Base-by-base conservation (phyloP, 2,113 vertebrate species). In the Sterrhoptilus dennistouni region DNA sequence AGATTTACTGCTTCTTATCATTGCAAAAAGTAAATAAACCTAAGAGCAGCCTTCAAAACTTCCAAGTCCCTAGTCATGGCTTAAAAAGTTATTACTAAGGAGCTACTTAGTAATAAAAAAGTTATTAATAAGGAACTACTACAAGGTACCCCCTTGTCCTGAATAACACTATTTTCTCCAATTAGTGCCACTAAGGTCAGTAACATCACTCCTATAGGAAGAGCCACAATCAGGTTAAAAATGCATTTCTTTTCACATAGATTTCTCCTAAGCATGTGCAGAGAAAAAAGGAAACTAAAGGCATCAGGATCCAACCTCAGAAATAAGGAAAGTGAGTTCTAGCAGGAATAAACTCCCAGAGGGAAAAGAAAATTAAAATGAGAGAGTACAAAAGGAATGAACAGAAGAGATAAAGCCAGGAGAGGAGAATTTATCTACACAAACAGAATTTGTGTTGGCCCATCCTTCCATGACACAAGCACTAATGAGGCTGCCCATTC, bases 361-460 rank as follows among this genome's bases (percentile, higher is more conserved):
- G 42, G 88, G 17, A 31, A 63, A 92, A 74, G 29, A 53, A 80
- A 89, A 65, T 10, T 50, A 94, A 94, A 94, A 93, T 29, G 40
- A 85, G 49, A 52, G 57, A 16, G 7, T 0, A 1, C 53, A 85
- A 83, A 95, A 80, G 63, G 71, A 94, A 86, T 14, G 66, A 83
- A 83, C 42, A 61, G 79, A 87, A 83, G 72, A 88, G 72, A 87
- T 87, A 93, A 68, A 93, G 64, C 23, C 83, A 74, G 71, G 59
- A 93, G 63, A 65, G 57, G 70, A 90, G 72, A 91, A 92, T 81
- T 95, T 94, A 83, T 97, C 83, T 80, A 59, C 59, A 95, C 72
- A 95, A 94, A 80, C 83, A 95, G 86, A 96, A 93, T 79, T 94
- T 96, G 82, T 93, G 84, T 90, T 93, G 92, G 89, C 72, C 89